Percentiles rank a stretch among this genome's conserved stretches.
These are phyloP conservation scores for Monoplex corrugatus DNA, from an alignment of 2,888 invertebrate species.

Conservation along the genomic window DNA sequence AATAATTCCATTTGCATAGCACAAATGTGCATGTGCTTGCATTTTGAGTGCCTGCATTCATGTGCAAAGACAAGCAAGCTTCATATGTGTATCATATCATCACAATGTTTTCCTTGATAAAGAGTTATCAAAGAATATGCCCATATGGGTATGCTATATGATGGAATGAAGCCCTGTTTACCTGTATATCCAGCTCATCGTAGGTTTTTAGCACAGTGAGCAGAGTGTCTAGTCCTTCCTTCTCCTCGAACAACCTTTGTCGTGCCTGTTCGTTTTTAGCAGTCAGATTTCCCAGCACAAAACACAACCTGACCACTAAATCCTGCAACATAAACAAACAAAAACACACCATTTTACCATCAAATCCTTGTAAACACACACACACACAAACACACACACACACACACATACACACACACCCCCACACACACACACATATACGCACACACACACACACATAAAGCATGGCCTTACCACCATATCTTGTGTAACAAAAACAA, in stretches of 20 bases:
- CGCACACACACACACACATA: conserved; percentile 11
- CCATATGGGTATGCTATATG: no score
- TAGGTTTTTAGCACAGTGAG: conserved; percentile 77
- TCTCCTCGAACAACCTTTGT: conserved; percentile 74
- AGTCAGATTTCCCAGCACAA: conserved; percentile 92
- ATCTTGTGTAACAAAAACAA: no score
- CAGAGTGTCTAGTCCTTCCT: conserved; percentile 75
- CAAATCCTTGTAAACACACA: no score
- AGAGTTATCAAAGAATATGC: no score
- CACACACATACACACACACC: no score
- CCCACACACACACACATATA: neutral
- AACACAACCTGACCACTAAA: conserved; percentile 89
- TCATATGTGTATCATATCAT: neutral
- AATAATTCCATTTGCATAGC: no score
- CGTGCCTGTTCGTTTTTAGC: conserved; percentile 89
- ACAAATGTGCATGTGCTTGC: no score
- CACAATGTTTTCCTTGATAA: neutral
- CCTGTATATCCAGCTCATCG: conserved; percentile 74
- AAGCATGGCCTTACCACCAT: no score
- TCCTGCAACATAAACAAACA: conserved; percentile 80
- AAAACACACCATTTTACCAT: no score
- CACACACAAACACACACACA: no score
- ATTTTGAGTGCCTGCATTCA: neutral
- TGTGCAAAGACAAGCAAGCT: no score
- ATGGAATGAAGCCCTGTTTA: conserved; percentile 58